phyloP scores from a whole-genome alignment of 2,113 vertebrate species.

The Albula glossodonta region DNA sequence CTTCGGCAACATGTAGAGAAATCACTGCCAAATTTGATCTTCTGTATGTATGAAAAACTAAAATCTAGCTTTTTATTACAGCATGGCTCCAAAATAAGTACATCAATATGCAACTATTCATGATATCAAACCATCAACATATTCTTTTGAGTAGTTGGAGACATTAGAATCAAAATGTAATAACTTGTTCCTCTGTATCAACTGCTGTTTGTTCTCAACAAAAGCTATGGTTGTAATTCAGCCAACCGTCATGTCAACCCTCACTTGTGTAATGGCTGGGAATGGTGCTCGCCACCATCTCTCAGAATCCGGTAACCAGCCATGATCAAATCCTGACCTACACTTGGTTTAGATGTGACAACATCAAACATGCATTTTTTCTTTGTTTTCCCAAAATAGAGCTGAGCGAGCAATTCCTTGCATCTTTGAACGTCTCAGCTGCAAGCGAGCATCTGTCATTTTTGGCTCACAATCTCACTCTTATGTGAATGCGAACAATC shows the following conservation, averaged over 20 bases:
- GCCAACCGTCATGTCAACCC: not conserved
- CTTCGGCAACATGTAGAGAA: too few species aligned
- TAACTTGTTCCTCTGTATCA: not conserved
- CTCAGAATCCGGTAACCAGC: not conserved
- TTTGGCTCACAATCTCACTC: conserved; percentile 76
- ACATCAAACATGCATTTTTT: conserved; percentile 37
- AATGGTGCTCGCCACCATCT: not conserved
- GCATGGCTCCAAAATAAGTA: too few species aligned
- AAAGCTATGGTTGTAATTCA: not conserved
- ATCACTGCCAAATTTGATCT: too few species aligned
- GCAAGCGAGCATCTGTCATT: conserved; percentile 85
- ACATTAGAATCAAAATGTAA: not conserved
- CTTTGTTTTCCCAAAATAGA: conserved; percentile 58
- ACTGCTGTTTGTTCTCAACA: not conserved
- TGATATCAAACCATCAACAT: not conserved
- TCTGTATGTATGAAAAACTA: too few species aligned
- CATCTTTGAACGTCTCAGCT: conserved; percentile 75
- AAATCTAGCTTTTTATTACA: too few species aligned
- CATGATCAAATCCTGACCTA: not conserved
- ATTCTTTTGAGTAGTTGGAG: not conserved
- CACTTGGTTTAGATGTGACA: conserved; percentile 17
- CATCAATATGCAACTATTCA: too few species aligned
- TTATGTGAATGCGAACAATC: conserved; percentile 76
- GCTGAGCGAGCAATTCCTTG: conserved; percentile 65
- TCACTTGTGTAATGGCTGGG: not conserved